phyloP scores from a whole-genome alignment of 2,113 vertebrate genomes.

The Myrmophylax atrothorax region DNA sequence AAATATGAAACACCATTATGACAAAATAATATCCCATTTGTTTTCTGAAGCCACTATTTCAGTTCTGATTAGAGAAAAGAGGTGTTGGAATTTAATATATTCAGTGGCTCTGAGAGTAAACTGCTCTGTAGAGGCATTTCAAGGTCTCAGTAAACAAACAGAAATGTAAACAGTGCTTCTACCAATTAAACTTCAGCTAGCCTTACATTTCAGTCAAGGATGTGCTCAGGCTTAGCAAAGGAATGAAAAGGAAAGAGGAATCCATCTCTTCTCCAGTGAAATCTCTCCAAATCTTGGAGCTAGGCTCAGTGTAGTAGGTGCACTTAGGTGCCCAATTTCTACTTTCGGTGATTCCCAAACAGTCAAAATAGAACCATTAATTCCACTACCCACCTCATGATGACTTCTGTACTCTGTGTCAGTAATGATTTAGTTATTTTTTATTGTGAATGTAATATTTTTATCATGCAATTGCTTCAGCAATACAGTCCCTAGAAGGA shows the following conservation, averaged over 20 bases:
- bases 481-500: not conserved
- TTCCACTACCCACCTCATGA: not conserved
- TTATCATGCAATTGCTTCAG: not conserved
- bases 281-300: not conserved
- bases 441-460: not conserved
- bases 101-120: not conserved
- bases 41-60: constrained; percentile 58
- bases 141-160: not conserved
- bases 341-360: not conserved
- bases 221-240: not conserved
- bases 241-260: not conserved
- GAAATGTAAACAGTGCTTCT: not conserved
- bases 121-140: not conserved
- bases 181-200: not conserved
- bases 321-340: not conserved
- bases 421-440: not conserved
- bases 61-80: constrained; percentile 49
- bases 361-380: not conserved
- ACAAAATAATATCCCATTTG: constrained; percentile 65
- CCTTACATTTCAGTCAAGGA: not conserved
- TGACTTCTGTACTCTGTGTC: not conserved
- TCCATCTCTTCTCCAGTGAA: not conserved
- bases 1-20: constrained; percentile 67
- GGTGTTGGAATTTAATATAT: constrained; percentile 1
- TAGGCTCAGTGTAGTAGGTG: not conserved